These are phyloP conservation scores for Silurus aristotelis DNA, from an alignment of 2,797 vertebrate species.

Conservation along the genomic window DNA sequence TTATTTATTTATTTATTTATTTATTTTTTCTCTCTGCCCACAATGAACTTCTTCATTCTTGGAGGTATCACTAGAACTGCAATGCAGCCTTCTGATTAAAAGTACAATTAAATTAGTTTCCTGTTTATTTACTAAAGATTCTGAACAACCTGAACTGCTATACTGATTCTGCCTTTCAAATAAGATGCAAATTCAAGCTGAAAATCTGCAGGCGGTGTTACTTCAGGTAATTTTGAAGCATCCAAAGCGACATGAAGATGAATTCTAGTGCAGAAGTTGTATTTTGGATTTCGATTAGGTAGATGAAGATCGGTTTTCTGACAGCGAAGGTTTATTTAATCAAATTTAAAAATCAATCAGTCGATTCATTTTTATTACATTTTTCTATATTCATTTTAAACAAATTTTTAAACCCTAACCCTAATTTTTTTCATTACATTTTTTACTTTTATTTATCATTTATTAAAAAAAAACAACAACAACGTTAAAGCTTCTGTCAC, in stretches of 20 bases:
- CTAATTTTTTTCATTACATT: no score
- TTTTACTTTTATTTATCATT: no score
- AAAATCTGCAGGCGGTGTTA: neutral
- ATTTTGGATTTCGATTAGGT: neutral
- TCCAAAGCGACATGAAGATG: neutral
- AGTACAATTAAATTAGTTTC: neutral
- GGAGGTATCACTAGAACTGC: no score
- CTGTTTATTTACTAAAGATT: neutral
- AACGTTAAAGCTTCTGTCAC: no score
- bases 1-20: neutral
- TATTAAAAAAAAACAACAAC: no score
- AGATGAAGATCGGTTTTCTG: neutral
- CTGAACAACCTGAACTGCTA: neutral
- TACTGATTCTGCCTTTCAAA: neutral
- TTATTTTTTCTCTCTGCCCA: no score
- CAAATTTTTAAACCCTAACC: no score
- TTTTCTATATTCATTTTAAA: no score
- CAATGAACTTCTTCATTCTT: neutral
- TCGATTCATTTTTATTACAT: no score
- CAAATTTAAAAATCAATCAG: no score
- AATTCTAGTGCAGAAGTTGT: neutral
- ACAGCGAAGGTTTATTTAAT: no score
- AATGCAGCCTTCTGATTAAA: neutral
- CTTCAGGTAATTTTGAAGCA: neutral
- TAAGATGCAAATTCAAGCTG: conserved; percentile 21